Percentiles rank a stretch among this genome's conserved stretches.
phyloP scores from a whole-genome alignment of 2,113 vertebrate genomes.

The Ahaetulla prasina region DNA sequence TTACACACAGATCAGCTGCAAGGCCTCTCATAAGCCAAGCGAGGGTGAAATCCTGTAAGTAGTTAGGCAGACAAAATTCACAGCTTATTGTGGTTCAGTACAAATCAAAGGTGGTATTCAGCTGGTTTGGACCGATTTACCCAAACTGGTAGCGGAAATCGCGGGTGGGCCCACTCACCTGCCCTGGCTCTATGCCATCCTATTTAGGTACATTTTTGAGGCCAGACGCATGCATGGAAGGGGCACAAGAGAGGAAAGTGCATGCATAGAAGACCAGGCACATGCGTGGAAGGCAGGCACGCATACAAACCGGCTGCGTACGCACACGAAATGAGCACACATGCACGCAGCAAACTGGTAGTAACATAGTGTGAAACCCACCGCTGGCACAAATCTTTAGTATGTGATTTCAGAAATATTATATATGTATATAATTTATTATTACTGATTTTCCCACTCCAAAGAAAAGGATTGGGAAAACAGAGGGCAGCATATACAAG shows the following conservation, averaged over 20 bases:
- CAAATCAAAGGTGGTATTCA: neutral
- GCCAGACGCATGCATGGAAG: too few species aligned
- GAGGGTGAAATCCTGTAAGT: neutral
- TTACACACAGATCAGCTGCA: neutral
- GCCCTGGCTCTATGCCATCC: too few species aligned
- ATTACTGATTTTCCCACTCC: neutral
- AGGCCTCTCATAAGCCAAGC: neutral
- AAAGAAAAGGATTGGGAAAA: neutral
- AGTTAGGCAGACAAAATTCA: neutral
- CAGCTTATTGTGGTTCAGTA: neutral
- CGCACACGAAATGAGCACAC: accelerated
- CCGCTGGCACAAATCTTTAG: neutral
- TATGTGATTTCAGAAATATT: neutral
- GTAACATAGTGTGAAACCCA: too few species aligned
- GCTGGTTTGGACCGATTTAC: too few species aligned
- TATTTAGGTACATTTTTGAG: too few species aligned
- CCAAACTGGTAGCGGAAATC: too few species aligned
- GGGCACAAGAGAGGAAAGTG: too few species aligned
- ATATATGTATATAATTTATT: neutral
- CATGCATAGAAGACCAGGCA: too few species aligned
- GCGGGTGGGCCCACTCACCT: too few species aligned
- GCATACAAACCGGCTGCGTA: too few species aligned
- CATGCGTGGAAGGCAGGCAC: too few species aligned
- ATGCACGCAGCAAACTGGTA: too few species aligned
- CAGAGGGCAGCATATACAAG: neutral